Evolutionary conservation across 2,113 vertebrate species (phyloP).

Genomic region (Tragelaphus imberbis): DNA sequence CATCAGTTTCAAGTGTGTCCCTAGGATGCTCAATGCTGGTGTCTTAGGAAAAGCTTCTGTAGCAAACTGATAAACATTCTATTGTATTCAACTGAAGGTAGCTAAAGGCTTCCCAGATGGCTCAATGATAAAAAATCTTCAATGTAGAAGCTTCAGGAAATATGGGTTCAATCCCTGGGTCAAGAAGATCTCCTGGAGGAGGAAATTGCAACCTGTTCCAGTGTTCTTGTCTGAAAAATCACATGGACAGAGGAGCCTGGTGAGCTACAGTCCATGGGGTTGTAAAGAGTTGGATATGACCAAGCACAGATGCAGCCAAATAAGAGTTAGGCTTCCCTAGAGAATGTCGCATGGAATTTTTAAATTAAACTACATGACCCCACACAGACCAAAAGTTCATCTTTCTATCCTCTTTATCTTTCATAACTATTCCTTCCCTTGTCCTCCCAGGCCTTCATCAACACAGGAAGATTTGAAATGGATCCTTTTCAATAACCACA

Average conservation of each 20-base stretch:
- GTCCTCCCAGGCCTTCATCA: neutral
- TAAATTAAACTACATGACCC: neutral
- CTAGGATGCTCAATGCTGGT: neutral
- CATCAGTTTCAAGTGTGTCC: slow-evolving; percentile 15
- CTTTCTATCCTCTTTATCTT: neutral
- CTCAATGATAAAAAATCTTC: neutral
- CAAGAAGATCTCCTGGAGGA: neutral
- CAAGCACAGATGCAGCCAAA: neutral
- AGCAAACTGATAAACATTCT: neutral
- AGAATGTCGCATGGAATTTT: neutral
- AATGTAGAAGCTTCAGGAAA: neutral
- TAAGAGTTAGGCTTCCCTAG: neutral
- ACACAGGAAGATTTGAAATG: neutral
- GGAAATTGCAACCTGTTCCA: neutral
- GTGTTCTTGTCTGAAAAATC: neutral
- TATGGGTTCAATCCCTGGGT: neutral
- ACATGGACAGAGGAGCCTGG: neutral
- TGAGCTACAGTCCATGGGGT: neutral
- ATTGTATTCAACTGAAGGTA: neutral
- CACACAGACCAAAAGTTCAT: neutral
- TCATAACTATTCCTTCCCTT: neutral
- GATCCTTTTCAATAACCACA: neutral
- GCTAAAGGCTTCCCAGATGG: neutral
- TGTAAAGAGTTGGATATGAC: neutral
- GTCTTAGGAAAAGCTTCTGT: slow-evolving; percentile 2